These are phyloP conservation scores for Cyanoderma ruficeps DNA, from an alignment of 2,113 vertebrate genomes.

Conservation along the genomic window DNA sequence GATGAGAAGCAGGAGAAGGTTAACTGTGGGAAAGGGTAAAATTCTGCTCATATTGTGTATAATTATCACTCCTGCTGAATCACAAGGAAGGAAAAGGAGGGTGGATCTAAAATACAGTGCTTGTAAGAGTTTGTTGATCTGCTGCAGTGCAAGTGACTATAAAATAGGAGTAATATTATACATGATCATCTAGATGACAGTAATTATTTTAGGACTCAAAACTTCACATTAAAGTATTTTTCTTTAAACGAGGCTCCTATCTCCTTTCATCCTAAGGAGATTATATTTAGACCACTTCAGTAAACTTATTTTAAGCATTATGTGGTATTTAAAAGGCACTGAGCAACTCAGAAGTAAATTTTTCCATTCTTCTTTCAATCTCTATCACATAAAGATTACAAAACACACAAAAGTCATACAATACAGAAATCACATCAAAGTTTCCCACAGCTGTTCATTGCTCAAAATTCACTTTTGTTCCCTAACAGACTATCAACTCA, in stretches of 20 bases:
- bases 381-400: not conserved
- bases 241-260: not conserved
- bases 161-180: rapidly evolving
- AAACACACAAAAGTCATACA: not conserved
- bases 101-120: not conserved
- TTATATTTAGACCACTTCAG: not conserved
- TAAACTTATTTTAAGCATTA: not conserved
- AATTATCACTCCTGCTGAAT: conserved; percentile 6
- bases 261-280: not conserved
- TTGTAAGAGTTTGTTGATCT: not conserved
- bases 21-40: conserved; percentile 46
- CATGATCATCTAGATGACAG: rapidly evolving
- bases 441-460: not conserved
- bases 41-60: not conserved
- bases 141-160: not conserved
- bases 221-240: not conserved
- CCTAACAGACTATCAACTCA: rapidly evolving
- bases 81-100: conserved; percentile 5
- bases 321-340: not conserved
- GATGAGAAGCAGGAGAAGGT: conserved; percentile 18
- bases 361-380: not conserved
- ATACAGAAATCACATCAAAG: not conserved
- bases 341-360: not conserved
- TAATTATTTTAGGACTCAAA: not conserved
- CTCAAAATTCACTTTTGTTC: not conserved